These are phyloP conservation scores for Plebejus melissa DNA, from an alignment of 2,888 invertebrate genomes.

Conservation along the genomic window DNA sequence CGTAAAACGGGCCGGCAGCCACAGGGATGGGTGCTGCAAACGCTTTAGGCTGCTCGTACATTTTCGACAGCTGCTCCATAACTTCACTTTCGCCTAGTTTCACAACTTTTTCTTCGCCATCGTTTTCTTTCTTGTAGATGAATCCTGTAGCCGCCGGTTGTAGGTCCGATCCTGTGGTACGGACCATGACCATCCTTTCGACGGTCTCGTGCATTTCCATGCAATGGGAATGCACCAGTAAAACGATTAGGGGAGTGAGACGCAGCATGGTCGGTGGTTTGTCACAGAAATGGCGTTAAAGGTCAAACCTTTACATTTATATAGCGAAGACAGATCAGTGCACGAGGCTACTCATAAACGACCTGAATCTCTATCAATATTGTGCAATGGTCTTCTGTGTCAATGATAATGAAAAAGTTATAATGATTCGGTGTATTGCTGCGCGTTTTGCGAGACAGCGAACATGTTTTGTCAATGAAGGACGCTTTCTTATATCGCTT, in stretches of 20 bases:
- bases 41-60: slow-evolving; percentile 57
- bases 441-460: slow-evolving; percentile 45
- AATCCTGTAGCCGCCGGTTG: slow-evolving; percentile 80
- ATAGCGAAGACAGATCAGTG: slow-evolving; percentile 62
- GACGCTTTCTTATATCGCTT: slow-evolving; percentile 27
- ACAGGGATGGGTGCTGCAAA: slow-evolving; percentile 54
- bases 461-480: slow-evolving; percentile 33
- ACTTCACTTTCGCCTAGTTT: slow-evolving; percentile 69
- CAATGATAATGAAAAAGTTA: slow-evolving; percentile 75
- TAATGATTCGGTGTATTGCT: slow-evolving; percentile 67
- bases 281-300: slow-evolving; percentile 61
- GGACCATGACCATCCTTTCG: slow-evolving; percentile 75
- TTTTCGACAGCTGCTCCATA: slow-evolving; percentile 62
- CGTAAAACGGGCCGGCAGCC: slow-evolving; percentile 49
- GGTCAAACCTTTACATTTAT: slow-evolving; percentile 65
- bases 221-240: slow-evolving; percentile 49
- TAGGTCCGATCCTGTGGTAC: slow-evolving; percentile 78
- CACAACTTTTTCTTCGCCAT: slow-evolving; percentile 68
- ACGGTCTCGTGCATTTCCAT: slow-evolving; percentile 73
- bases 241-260: slow-evolving; percentile 49
- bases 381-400: slow-evolving; percentile 74
- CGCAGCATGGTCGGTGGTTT: slow-evolving; percentile 59
- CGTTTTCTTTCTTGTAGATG: slow-evolving; percentile 71
- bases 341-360: slow-evolving; percentile 69
- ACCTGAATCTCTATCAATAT: slow-evolving; percentile 64